These are phyloP conservation scores for Cephus pygmeus DNA, from an alignment of 2,888 invertebrate genomes.

Conservation along the genomic window DNA sequence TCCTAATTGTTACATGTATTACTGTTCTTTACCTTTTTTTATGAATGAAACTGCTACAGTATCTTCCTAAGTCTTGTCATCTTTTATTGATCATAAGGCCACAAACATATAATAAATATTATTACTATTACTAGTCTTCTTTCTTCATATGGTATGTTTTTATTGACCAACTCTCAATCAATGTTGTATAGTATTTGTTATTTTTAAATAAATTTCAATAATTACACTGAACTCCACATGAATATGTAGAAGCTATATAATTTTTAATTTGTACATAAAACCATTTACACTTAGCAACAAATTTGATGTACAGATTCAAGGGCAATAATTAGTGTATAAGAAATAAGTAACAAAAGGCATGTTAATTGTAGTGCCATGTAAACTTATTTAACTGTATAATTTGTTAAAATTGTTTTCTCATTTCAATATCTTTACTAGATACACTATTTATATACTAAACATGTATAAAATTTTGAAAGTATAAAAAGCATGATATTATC, in stretches of 20 bases:
- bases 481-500: no score
- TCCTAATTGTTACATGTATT: slow-evolving; percentile 64
- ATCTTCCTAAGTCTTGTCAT: not conserved
- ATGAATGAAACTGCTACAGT: not conserved
- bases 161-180: not conserved
- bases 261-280: not conserved
- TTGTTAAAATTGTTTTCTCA: not conserved
- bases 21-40: slow-evolving; percentile 29
- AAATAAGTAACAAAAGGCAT: not conserved
- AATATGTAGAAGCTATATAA: not conserved
- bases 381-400: not conserved
- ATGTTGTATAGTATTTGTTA: slow-evolving; percentile 10
- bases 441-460: not conserved
- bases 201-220: slow-evolving; percentile 19
- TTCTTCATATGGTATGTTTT: not conserved
- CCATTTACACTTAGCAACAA: not conserved
- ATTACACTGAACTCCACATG: not conserved
- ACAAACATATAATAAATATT: not conserved
- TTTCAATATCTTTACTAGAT: not conserved
- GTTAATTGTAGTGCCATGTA: not conserved
- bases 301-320: not conserved
- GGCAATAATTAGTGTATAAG: not conserved
- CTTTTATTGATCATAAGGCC: not conserved
- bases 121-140: not conserved
- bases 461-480: no score